phyloP scores from a whole-genome alignment of 1,140 invertebrate species.

The Pinna nobilis region DNA sequence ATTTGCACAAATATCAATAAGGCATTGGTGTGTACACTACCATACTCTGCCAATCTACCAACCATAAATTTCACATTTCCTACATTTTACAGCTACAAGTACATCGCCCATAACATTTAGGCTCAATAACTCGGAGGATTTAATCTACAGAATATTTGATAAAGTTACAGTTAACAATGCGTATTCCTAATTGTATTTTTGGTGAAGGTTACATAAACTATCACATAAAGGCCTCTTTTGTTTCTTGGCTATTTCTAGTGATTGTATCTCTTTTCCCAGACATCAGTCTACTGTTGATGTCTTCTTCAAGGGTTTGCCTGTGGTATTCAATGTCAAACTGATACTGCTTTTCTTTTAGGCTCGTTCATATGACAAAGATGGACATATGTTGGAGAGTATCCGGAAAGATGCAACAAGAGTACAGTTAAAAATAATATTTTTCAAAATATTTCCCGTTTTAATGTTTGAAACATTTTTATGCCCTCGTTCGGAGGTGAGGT shows the following conservation, averaged over 20 bases:
- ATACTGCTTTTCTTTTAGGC: background rate
- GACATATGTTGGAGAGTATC: background rate
- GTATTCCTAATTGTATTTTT: conserved; percentile 10
- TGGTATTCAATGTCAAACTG: background rate
- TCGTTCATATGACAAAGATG: background rate
- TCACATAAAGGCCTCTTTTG: conserved; percentile 19
- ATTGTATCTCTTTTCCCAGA: conserved; percentile 29
- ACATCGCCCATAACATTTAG: conserved; percentile 13
- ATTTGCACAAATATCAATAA: conserved; percentile 21
- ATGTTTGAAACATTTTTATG: background rate
- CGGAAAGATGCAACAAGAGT: background rate
- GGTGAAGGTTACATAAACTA: conserved; percentile 22
- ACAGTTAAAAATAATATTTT: background rate
- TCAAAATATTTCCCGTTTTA: background rate
- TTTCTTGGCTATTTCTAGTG: conserved; percentile 14
- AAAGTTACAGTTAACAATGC: background rate
- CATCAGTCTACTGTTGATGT: conserved; percentile 5
- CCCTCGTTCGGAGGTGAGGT: background rate
- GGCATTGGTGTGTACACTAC: background rate
- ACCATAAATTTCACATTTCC: conserved; percentile 31
- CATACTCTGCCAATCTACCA: conserved; percentile 11
- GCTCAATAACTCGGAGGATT: conserved; percentile 26
- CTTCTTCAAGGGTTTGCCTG: background rate
- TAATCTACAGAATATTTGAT: conserved; percentile 24
- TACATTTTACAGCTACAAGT: conserved; percentile 41